A percentile compares a stretch with the other conserved stretches of the same genome.
Evolutionary conservation across 2,888 invertebrate genomes (phyloP).

Genomic region (Masnerella sp.): DNA sequence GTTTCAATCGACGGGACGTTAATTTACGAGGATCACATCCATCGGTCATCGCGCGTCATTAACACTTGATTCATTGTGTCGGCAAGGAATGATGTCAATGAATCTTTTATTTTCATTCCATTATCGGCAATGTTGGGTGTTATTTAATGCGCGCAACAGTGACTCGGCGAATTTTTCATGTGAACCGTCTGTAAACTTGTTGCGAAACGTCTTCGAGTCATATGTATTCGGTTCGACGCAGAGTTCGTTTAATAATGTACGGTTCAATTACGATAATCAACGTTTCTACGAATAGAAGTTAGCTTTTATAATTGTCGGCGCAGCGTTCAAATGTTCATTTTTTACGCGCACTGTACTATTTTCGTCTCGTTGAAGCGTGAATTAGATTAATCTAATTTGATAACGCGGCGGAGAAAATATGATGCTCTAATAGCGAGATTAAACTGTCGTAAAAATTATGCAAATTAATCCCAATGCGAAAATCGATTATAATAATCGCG

Average conservation of each 20-base stretch:
- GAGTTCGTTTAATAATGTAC: slow-evolving; percentile 3
- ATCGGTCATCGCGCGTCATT: slow-evolving; percentile 40
- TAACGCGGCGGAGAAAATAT: not conserved
- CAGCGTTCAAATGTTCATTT: no score
- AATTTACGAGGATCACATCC: slow-evolving; percentile 30
- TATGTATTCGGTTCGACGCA: slow-evolving; percentile 1
- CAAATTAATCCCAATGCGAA: slow-evolving; percentile 13
- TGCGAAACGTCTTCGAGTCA: slow-evolving; percentile 28
- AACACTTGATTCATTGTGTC: slow-evolving; percentile 41
- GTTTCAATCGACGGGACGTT: slow-evolving; percentile 35
- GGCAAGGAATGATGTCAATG: slow-evolving; percentile 37
- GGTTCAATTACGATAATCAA: slow-evolving; percentile 8
- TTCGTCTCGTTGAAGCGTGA: not conserved
- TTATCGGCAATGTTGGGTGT: slow-evolving; percentile 21
- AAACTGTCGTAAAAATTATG: slow-evolving; percentile 27
- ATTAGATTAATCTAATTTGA: not conserved
- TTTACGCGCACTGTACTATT: no score
- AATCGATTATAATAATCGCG: slow-evolving; percentile 41
- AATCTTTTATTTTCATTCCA: slow-evolving; percentile 45
- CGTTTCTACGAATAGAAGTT: no score
- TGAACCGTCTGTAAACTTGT: slow-evolving; percentile 35
- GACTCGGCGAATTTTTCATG: slow-evolving; percentile 31
- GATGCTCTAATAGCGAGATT: slow-evolving; percentile 2
- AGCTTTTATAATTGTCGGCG: no score
- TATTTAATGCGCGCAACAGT: slow-evolving; percentile 31